Conservation (phyloP, 2,113 vertebrate genomes). For the Limanda limanda region DNA sequence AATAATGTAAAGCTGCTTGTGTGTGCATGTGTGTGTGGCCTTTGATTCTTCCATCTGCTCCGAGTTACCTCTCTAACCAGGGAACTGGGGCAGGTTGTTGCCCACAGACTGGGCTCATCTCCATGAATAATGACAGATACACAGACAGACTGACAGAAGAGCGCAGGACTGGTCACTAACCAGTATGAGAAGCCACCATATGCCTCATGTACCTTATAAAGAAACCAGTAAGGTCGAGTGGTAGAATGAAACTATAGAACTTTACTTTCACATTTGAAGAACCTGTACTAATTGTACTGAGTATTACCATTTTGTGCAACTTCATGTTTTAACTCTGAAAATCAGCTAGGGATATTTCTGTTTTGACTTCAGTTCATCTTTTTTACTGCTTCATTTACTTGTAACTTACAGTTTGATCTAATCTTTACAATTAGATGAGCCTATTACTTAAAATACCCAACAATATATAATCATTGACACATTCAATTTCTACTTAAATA, state of each 20-base stretch:
- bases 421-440: no score
- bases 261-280: neutral
- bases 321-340: neutral
- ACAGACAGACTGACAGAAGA: constrained; percentile 15
- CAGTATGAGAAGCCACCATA: neutral
- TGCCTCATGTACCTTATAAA: neutral
- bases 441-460: no score
- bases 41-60: constrained; percentile 72
- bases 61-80: constrained; percentile 4
- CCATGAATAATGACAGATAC: constrained; percentile 11
- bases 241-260: neutral
- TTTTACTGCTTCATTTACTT: neutral
- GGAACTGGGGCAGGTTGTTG: constrained; percentile 53
- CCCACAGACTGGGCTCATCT: neutral
- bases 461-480: no score
- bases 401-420: no score
- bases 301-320: neutral
- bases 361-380: neutral
- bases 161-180: constrained; percentile 13
- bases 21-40: constrained; percentile 31
- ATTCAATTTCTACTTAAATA: no score
- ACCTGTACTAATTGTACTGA: no score
- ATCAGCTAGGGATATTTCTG: neutral
- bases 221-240: neutral
- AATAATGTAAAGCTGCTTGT: constrained; percentile 63